phyloP scores from a whole-genome alignment of 2,113 vertebrate species.

The Pseudorasbora parva region DNA sequence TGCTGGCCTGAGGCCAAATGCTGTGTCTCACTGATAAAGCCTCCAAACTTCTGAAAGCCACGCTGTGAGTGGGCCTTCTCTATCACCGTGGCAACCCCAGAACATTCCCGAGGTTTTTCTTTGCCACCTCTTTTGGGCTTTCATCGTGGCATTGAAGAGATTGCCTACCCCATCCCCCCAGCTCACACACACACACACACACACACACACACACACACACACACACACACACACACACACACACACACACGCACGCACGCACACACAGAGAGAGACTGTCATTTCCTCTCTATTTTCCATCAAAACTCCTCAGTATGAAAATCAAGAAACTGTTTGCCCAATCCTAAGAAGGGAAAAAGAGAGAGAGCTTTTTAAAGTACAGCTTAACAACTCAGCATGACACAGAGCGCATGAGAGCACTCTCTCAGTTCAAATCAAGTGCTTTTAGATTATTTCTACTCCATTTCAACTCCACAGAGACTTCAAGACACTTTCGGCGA shows the following conservation, averaged over 20 bases:
- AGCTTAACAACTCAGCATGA: slow-evolving; percentile 94
- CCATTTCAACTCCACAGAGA: slow-evolving; percentile 73
- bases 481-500: slow-evolving; percentile 74
- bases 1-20: slow-evolving; percentile 94
- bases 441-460: slow-evolving; percentile 85
- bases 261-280: slow-evolving; percentile 28
- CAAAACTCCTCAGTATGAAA: slow-evolving; percentile 58
- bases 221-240: slow-evolving; percentile 6
- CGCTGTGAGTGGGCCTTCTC: slow-evolving; percentile 85
- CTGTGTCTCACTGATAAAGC: slow-evolving; percentile 97
- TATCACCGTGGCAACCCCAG: slow-evolving; percentile 91
- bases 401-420: slow-evolving; percentile 86
- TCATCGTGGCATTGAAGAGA: slow-evolving; percentile 94
- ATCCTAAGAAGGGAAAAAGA: slow-evolving; percentile 88
- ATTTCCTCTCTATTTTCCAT: slow-evolving; percentile 52
- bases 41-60: slow-evolving; percentile 92
- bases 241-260: slow-evolving; percentile 1
- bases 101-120: slow-evolving; percentile 93
- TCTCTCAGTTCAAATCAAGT: slow-evolving; percentile 87
- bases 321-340: slow-evolving; percentile 87
- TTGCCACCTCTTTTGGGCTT: slow-evolving; percentile 96
- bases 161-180: slow-evolving; percentile 90
- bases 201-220: slow-evolving; percentile 14
- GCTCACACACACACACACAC: slow-evolving; percentile 61
- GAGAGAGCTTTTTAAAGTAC: slow-evolving; percentile 85